Evolutionary conservation across 2,113 vertebrate genomes (phyloP).

Genomic region (Illadopsis cleaveri): DNA sequence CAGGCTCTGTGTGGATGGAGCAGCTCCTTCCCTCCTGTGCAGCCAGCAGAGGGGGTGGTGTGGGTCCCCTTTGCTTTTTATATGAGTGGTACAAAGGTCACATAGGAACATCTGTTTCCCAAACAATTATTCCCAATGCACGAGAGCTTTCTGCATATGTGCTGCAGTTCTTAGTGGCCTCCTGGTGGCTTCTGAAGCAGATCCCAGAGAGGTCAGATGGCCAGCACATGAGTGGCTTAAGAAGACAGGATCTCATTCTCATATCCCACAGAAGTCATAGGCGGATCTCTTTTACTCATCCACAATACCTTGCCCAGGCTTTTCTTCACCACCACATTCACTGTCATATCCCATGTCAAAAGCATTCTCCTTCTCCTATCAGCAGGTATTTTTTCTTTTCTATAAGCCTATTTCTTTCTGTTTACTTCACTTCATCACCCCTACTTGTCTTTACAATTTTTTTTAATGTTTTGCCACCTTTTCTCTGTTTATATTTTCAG

Average conservation of each 20-base stretch:
- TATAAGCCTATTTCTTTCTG: neutral
- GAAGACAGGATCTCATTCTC: neutral
- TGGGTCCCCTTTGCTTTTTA: neutral
- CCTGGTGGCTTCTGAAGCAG: neutral
- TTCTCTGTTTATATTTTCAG: slow-evolving; percentile 29
- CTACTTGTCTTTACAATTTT: neutral
- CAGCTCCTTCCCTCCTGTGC: neutral
- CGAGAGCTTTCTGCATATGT: neutral
- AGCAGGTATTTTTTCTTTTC: neutral
- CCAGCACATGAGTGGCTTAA: rapidly evolving
- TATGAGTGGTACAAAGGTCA: neutral
- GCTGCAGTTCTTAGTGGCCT: neutral
- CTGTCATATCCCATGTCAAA: neutral
- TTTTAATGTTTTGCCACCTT: slow-evolving; percentile 8
- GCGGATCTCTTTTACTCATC: neutral
- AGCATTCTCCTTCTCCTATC: neutral
- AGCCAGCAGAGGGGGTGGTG: neutral
- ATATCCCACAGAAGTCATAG: neutral
- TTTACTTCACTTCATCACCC: neutral
- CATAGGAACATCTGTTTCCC: neutral
- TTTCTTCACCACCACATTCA: neutral
- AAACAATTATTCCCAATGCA: neutral
- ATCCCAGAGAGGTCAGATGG: neutral
- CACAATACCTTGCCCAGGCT: neutral
- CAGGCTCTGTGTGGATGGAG: neutral